phyloP scores from a whole-genome alignment of 1,140 invertebrate genomes.

The Bombus pyrosoma region DNA sequence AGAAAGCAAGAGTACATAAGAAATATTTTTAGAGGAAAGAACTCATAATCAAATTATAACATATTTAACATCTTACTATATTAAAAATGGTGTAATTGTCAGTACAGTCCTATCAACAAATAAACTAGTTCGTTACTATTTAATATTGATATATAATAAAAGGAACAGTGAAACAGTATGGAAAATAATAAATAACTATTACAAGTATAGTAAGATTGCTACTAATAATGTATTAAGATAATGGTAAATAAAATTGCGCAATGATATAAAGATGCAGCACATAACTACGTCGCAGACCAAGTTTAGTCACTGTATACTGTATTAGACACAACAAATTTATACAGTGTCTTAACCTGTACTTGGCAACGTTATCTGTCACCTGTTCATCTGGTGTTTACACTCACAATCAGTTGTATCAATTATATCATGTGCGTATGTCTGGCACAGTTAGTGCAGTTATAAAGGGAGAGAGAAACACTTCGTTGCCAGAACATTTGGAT shows the following conservation, averaged over 20 bases:
- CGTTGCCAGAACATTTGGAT: conserved; percentile 13
- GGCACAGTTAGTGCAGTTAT: conserved; percentile 24
- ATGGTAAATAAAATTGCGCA: neutral
- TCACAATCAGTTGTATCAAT: conserved; percentile 36
- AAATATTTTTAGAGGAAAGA: neutral
- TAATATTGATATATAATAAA: too few species aligned
- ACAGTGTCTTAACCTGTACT: conserved; percentile 18
- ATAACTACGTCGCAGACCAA: neutral
- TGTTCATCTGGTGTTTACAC: conserved; percentile 16
- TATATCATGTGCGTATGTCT: conserved; percentile 58
- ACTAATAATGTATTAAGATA: neutral
- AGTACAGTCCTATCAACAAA: too few species aligned
- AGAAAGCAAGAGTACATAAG: neutral
- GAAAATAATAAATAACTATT: neutral
- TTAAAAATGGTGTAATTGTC: too few species aligned
- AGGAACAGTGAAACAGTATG: too few species aligned
- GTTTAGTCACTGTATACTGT: conserved; percentile 13
- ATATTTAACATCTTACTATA: too few species aligned
- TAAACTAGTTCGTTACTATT: too few species aligned
- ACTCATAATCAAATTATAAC: too few species aligned
- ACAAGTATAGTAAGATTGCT: too few species aligned
- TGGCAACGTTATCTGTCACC: conserved; percentile 44
- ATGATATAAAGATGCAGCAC: neutral
- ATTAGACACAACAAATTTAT: conserved; percentile 11
- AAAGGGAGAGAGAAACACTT: neutral